phyloP scores from a whole-genome alignment of 2,888 invertebrate genomes.

The Agrotis segetum region DNA sequence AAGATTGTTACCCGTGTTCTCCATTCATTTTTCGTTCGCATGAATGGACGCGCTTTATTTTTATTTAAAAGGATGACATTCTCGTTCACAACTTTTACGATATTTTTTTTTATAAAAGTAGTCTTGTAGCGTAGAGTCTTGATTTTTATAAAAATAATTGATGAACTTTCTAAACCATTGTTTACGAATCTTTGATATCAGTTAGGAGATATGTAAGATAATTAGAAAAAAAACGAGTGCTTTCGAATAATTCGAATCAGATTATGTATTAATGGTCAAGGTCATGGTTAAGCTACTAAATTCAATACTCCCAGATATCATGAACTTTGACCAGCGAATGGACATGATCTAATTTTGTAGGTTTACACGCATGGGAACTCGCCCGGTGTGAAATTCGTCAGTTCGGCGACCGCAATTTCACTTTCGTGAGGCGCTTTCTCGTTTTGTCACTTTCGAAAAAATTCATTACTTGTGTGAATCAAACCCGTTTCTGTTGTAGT shows the following conservation, averaged over 20 bases:
- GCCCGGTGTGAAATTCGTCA: conserved; percentile 83
- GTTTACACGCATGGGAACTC: conserved; percentile 66
- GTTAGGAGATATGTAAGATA: background rate
- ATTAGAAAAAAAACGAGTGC: background rate
- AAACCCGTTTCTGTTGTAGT: conserved; percentile 75
- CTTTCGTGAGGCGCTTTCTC: conserved; percentile 85
- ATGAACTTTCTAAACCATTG: background rate
- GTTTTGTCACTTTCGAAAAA: conserved; percentile 85
- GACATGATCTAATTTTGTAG: conserved; percentile 66
- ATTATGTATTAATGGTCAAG: conserved; percentile 66
- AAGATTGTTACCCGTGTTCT: no score
- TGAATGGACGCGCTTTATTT: conserved; percentile 24
- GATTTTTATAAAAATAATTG: background rate
- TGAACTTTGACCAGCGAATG: conserved; percentile 49
- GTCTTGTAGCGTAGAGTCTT: no score
- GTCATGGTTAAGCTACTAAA: conserved; percentile 68
- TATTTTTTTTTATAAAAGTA: background rate
- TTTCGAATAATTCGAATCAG: background rate
- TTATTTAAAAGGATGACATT: conserved; percentile 14
- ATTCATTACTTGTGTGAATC: conserved; percentile 76
- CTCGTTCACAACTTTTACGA: conserved; percentile 10
- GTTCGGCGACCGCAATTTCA: conserved; percentile 84
- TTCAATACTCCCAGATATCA: conserved; percentile 52
- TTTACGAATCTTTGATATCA: background rate
- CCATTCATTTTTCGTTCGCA: background rate